Evolutionary conservation across 2,797 vertebrate species (phyloP), one percentile per base, ranked within the genome.

Genomic region (Nannoperca australis): DNA sequence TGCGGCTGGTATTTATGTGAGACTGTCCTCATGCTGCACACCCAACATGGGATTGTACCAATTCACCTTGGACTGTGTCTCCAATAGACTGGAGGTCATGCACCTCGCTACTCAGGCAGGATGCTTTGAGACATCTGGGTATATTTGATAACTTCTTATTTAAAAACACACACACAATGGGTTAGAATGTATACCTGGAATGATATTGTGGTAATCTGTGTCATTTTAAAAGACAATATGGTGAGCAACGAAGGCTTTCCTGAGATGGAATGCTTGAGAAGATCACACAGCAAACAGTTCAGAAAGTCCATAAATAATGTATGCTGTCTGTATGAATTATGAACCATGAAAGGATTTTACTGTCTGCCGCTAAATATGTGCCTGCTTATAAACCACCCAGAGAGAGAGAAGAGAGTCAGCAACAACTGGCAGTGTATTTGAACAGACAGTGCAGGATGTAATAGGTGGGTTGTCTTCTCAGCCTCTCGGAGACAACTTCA

Each of bases 311-410:
- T 94, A 54, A 88, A 94, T 93, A 89, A 93, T 94, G 85, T 60
- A 94, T 86, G 81, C 62, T 68, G 89, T 92, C 89, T 85, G 87
- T 90, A 94, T 94, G 89, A 94, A 94, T 94, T 93, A 95, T 95
- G 84, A 85, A 94, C 84, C 88, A 89, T 92, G 91, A 93, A 92
- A 95, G 90, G 89, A 84, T 92, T 93, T 90, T 73, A 87, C 88
- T 90, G 92, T 94, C 91, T 91, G 88, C 85, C 20, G 71, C 85
- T 86, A 91, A 93, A 91, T 89, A 89, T 88, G 87, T 86, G 89
- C 83, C 83, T 81, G 75, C n/a, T n/a, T 72, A 82, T 86, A 45
- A 89, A 75, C 74, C 79, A 81, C 68, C 75, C 70, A 74, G 58
- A 79, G 40, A 83, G 69, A 78, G 70, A 40, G n/a, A n/a, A 53